Percentiles rank a stretch among this genome's conserved stretches.
These are phyloP conservation scores for Neosalanx taihuensis DNA, from an alignment of 2,797 vertebrate species.

Conservation along the genomic window DNA sequence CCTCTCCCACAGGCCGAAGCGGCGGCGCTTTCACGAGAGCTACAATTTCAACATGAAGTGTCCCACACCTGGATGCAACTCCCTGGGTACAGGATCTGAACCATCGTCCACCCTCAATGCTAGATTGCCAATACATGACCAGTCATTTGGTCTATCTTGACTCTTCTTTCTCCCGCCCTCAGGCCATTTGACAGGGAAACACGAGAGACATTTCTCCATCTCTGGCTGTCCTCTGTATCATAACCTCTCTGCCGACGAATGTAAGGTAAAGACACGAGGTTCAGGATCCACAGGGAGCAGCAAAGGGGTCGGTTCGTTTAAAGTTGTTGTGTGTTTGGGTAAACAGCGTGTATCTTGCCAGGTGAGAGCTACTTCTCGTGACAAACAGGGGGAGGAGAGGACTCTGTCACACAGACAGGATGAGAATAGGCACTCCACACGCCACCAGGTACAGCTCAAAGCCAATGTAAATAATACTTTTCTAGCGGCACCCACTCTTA, in stretches of 20 bases:
- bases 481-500: not conserved
- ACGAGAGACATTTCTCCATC: constrained; percentile 97
- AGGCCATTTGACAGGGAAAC: constrained; percentile 95
- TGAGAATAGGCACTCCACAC: constrained; percentile 92
- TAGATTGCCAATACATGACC: not conserved
- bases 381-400: constrained; percentile 92
- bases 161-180: constrained; percentile 12
- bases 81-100: constrained; percentile 74
- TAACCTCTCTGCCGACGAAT: constrained; percentile 95
- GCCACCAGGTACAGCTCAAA: constrained; percentile 81
- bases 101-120: not conserved
- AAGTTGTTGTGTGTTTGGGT: constrained; percentile 13
- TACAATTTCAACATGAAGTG: constrained; percentile 99
- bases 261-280: constrained; percentile 80
- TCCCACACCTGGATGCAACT: constrained; percentile 95
- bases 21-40: constrained; percentile 95
- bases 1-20: constrained; percentile 91
- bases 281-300: not conserved
- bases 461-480: not conserved
- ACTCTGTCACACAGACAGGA: constrained; percentile 89
- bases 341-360: constrained; percentile 68
- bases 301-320: not conserved
- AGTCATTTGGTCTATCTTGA: not conserved
- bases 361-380: constrained; percentile 91
- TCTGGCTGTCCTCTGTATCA: constrained; percentile 95